Evolutionary conservation across 2,797 vertebrate genomes (phyloP).

Genomic region (Channallabes apus): DNA sequence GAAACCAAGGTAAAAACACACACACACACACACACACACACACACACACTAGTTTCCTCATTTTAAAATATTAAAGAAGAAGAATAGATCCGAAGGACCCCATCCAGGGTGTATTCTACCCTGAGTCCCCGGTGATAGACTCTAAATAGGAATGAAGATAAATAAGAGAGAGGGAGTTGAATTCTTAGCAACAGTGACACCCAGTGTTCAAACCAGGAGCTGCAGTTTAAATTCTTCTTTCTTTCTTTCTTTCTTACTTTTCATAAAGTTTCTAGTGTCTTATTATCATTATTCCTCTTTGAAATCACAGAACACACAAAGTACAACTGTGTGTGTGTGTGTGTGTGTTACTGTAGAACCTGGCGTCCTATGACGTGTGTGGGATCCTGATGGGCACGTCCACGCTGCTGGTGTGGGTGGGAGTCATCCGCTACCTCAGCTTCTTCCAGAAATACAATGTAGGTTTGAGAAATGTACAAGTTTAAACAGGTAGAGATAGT

Average conservation of each 20-base stretch:
- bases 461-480: constrained; percentile 51
- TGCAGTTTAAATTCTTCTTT: neutral
- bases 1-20: constrained; percentile 82
- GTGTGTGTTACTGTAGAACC: constrained; percentile 68
- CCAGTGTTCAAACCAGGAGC: neutral
- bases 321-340: neutral
- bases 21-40: constrained; percentile 4
- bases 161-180: too few relatives aligned
- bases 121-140: too few relatives aligned
- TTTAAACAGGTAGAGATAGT: neutral
- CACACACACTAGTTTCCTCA: constrained; percentile 5
- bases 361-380: constrained; percentile 86
- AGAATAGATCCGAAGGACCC: neutral
- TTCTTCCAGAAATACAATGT: constrained; percentile 98
- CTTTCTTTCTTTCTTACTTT: neutral
- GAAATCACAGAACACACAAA: neutral
- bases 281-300: neutral
- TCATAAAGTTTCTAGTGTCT: neutral
- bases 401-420: constrained; percentile 92
- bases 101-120: too few relatives aligned
- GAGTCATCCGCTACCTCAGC: constrained; percentile 91
- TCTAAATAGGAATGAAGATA: too few relatives aligned
- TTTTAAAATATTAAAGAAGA: neutral
- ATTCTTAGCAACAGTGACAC: neutral
- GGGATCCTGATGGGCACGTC: constrained; percentile 91